A percentile compares a stretch with the other conserved stretches of the same genome.
phyloP scores from a whole-genome alignment of 37 sponge, comb jelly and placozoan species.

The Spongilla lacustris region DNA sequence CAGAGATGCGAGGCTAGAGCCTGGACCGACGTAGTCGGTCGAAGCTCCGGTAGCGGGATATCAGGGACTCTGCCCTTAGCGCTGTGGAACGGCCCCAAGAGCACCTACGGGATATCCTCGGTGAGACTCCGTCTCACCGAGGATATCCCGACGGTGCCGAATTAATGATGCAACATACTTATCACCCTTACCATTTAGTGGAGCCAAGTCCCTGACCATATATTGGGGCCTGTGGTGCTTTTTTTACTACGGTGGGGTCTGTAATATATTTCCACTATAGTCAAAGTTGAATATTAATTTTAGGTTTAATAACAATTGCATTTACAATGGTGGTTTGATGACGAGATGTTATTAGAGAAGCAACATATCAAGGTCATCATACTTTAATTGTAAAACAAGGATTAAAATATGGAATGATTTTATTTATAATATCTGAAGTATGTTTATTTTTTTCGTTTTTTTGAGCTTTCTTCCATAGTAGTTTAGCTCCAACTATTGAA shows the following conservation, averaged over 20 bases:
- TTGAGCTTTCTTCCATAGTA: slow-evolving; percentile 89
- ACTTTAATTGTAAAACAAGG: slow-evolving; percentile 75
- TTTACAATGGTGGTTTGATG: slow-evolving; percentile 81
- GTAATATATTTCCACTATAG: slow-evolving; percentile 86
- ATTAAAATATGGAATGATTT: slow-evolving; percentile 84
- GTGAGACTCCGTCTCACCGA: too few relatives aligned
- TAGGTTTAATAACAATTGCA: slow-evolving; percentile 54
- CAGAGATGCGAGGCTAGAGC: too few relatives aligned
- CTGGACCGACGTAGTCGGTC: too few relatives aligned
- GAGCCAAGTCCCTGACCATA: slow-evolving; percentile 81
- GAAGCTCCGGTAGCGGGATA: not conserved
- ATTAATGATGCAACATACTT: slow-evolving; percentile 54
- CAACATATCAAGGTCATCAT: slow-evolving; percentile 76
- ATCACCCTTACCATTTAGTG: slow-evolving; percentile 88
- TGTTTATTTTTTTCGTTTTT: slow-evolving; percentile 87
- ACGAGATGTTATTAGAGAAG: slow-evolving; percentile 79
- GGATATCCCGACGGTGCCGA: not conserved
- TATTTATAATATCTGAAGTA: slow-evolving; percentile 83
- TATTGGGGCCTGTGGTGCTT: slow-evolving; percentile 72
- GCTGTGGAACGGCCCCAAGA: not conserved
- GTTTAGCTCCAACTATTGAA: slow-evolving; percentile 71
- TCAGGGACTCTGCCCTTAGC: not conserved
- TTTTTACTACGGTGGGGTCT: slow-evolving; percentile 71
- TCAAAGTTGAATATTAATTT: slow-evolving; percentile 60
- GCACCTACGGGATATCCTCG: too few relatives aligned